A percentile compares a stretch with the other conserved stretches of the same genome.
phyloP scores from a whole-genome alignment of 2,113 vertebrate genomes.

The Dicrurus megarhynchus region DNA sequence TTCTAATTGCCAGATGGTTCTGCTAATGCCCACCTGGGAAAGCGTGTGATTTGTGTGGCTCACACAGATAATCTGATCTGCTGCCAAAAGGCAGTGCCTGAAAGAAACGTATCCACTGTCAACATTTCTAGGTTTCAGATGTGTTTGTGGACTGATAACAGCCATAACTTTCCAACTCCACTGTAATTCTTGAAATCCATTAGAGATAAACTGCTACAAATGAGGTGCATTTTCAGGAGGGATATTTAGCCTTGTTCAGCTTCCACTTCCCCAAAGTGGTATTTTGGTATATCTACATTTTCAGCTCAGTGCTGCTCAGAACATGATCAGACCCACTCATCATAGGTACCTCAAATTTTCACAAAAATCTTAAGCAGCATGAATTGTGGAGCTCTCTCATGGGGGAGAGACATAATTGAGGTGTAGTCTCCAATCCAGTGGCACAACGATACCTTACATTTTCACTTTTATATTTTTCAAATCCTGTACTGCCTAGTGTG shows the following conservation, averaged over 20 bases:
- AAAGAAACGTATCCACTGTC: background rate
- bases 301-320: background rate
- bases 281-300: background rate
- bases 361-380: background rate
- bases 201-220: background rate
- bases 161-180: background rate
- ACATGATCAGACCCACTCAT: background rate
- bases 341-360: background rate
- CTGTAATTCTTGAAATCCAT: background rate
- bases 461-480: no score
- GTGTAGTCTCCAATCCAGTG: background rate
- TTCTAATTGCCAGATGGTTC: conserved; percentile 71
- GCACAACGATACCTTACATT: no score
- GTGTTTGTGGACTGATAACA: background rate
- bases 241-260: background rate
- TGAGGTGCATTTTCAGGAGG: background rate
- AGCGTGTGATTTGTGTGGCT: conserved; percentile 6
- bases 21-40: conserved; percentile 38
- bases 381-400: background rate
- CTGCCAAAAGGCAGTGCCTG: conserved; percentile 16
- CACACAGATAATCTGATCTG: background rate
- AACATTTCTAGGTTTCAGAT: conserved; percentile 12
- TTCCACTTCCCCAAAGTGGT: background rate
- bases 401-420: background rate
- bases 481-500: no score